These are phyloP conservation scores for Choloepus didactylus DNA, from an alignment of 2,797 vertebrate species.

Conservation along the genomic window DNA sequence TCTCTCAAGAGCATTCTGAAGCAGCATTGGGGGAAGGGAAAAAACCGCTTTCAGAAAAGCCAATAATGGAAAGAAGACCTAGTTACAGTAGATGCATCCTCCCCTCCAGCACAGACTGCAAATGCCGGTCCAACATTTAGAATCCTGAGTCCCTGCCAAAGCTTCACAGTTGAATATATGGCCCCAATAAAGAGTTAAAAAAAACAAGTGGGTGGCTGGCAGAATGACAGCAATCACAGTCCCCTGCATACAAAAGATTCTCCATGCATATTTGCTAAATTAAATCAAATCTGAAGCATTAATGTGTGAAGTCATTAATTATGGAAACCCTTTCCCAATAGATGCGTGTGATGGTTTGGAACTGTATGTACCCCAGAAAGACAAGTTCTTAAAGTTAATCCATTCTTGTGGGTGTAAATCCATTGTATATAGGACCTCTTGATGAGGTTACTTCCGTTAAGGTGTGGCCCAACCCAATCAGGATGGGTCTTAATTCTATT, in stretches of 20 bases:
- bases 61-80: neutral
- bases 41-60: constrained; percentile 62
- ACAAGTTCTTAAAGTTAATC: too few relatives aligned
- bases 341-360: neutral
- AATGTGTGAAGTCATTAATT: neutral
- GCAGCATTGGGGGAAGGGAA: constrained; percentile 70
- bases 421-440: too few relatives aligned
- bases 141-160: neutral
- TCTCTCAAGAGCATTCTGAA: constrained; percentile 96
- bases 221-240: neutral
- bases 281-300: constrained; percentile 8
- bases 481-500: too few relatives aligned
- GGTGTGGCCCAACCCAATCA: too few relatives aligned
- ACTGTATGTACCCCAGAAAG: too few relatives aligned
- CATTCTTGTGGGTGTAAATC: too few relatives aligned
- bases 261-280: neutral
- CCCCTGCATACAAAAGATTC: neutral
- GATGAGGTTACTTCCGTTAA: too few relatives aligned
- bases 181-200: neutral
- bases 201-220: neutral
- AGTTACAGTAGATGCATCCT: neutral
- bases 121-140: neutral
- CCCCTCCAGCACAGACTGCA: neutral
- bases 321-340: constrained; percentile 2
- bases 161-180: neutral